phyloP scores from a whole-genome alignment of 2,888 invertebrate species.

The Himalopsyche japonica region DNA sequence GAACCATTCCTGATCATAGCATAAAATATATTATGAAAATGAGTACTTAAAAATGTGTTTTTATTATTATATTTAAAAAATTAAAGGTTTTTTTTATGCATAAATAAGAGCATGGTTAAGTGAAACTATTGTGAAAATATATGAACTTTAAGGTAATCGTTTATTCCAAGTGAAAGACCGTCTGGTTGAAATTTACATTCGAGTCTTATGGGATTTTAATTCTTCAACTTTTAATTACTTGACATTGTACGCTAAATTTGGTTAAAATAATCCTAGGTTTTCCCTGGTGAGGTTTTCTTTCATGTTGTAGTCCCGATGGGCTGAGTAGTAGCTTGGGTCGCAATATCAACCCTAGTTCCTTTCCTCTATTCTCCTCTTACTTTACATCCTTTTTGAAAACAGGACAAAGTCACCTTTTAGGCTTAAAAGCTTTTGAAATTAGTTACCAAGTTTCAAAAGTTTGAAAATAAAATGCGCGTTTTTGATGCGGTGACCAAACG shows the following conservation, averaged over 20 bases:
- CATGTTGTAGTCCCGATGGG: neutral
- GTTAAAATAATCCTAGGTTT: neutral
- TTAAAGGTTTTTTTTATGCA: too few species aligned
- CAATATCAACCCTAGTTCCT: neutral
- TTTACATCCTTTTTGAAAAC: neutral
- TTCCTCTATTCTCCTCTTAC: neutral
- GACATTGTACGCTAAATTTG: neutral
- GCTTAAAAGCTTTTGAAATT: constrained; percentile 26
- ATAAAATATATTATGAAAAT: too few species aligned
- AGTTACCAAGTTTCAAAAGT: constrained; percentile 18
- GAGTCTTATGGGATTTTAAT: too few species aligned
- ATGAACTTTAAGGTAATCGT: too few species aligned
- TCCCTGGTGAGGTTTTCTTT: neutral
- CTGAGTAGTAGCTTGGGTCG: neutral
- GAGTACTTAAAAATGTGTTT: too few species aligned
- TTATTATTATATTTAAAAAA: too few species aligned
- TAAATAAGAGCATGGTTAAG: too few species aligned
- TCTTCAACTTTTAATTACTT: neutral
- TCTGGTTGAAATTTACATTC: too few species aligned
- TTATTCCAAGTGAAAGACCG: too few species aligned
- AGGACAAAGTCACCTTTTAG: neutral
- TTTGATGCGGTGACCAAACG: neutral
- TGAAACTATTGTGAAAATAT: too few species aligned
- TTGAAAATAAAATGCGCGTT: constrained; percentile 13
- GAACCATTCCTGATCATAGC: too few species aligned